Base-by-base conservation (phyloP, 2,113 vertebrate genomes). In the Danionella cerebrum region DNA sequence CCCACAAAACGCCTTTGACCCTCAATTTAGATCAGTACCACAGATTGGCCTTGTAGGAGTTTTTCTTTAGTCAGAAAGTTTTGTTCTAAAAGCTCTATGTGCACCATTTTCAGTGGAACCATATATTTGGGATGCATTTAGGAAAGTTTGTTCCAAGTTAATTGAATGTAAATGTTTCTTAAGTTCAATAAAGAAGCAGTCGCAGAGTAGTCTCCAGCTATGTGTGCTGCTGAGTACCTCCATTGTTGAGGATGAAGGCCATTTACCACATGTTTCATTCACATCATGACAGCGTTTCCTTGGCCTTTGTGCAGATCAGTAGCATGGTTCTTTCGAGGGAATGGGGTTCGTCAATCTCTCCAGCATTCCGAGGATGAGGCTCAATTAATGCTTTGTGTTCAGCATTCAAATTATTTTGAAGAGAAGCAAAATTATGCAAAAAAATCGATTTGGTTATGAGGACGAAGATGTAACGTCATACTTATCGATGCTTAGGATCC, bases 401-500 rank as follows among this genome's bases (percentile, higher is more conserved):
- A n/a, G n/a, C n/a, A n/a, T n/a, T n/a, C n/a, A n/a, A n/a, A n/a
- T n/a, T n/a, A n/a, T n/a, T n/a, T n/a, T n/a, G n/a, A n/a, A n/a
- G n/a, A n/a, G n/a, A n/a, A n/a, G n/a, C n/a, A n/a, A n/a, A n/a
- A n/a, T n/a, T n/a, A n/a, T n/a, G n/a, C n/a, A n/a, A n/a, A n/a
- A n/a, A n/a, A n/a, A 33, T 53, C 5, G 11, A 10, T 25, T 53
- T 1, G 11, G 9, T 53, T 19, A 31, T 53, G 5, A 33, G 14
- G 9, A 31, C 4, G 12, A 11, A 7, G 1, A 0, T 11, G 9
- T 18, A 12, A 9, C 33, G 51, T 2, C 19, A 5, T 11, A 19
- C 14, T 50, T 73, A 80, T 78, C 77, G 80, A 81, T 80, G 72
- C 60, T 38, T 10, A 60, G 36, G 53, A 54, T 52, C 57, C 44